Evolutionary conservation across 1,140 invertebrate genomes (phyloP).

Genomic region (Brachionus manjavacas): DNA sequence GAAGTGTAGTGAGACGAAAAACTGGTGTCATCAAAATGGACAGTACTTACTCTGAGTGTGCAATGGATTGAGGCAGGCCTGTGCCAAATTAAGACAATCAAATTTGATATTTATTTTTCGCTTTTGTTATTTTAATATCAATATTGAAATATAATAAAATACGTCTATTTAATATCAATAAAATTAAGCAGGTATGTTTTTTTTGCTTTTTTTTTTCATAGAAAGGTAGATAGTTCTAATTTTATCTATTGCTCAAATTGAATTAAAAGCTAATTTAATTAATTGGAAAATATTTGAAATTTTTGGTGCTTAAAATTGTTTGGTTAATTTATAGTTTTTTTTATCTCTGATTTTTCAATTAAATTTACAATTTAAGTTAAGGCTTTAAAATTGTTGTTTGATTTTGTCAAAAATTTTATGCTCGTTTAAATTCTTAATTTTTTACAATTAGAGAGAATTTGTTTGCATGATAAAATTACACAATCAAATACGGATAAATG

Average conservation of each 20-base stretch:
- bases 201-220: neutral
- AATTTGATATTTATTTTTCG: neutral
- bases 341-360: neutral
- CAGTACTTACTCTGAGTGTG: neutral
- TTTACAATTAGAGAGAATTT: neutral
- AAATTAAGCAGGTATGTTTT: neutral
- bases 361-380: neutral
- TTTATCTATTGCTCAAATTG: neutral
- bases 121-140: neutral
- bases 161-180: neutral
- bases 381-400: neutral
- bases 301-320: neutral
- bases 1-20: neutral
- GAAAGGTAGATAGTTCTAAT: neutral
- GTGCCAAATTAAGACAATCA: neutral
- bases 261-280: neutral
- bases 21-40: neutral
- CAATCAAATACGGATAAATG: neutral
- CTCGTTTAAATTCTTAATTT: neutral
- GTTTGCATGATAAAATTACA: neutral
- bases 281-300: conserved; percentile 2
- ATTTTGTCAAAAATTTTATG: neutral
- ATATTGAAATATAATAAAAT: neutral
- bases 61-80: neutral
- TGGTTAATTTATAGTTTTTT: neutral